Base-by-base conservation (phyloP, 1,140 invertebrate species). In the Adelges cooleyi region DNA sequence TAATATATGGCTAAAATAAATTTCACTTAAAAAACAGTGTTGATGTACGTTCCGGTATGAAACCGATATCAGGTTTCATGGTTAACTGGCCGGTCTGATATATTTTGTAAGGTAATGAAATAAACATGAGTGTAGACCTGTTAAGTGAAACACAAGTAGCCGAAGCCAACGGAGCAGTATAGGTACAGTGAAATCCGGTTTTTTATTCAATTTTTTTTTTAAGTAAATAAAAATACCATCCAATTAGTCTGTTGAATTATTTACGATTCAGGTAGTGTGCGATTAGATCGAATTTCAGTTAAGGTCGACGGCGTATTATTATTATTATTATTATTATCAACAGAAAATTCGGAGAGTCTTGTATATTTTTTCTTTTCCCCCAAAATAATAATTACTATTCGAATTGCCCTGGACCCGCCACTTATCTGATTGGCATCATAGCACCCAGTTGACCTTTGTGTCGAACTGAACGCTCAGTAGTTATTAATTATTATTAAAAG, bases 221-320 rank as follows among this genome's bases (percentile, higher is more conserved):
- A 59, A 25, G 54, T 44, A 59, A 59, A 59, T 59, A 59, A 59
- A 59, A 59, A 59, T 59, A 59, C 54, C 54, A 18, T 59, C 54
- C 54, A 59, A 59, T 59, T 59, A 59, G 54, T 59, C 54, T 59
- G 54, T 59, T 59, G 54, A 59, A 59, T 59, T 59, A 59, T 59
- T 59, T 59, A 59, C 54, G 54, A 56, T 56, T 56, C 53, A 56
- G 53, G 53, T 56, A 44, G 38, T 56, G 25, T 38, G 54, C 27
- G 54, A 59, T 59, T 46, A 44, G 17, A 59, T 59, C 42, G 54
- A 17, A 44, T 59, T 59, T 59, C 54, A 27, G 5, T 33, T 54
- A 20, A 17, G 36, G 38, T 33, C 10, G 40, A 46, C 54, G 54
- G 46, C 54, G 22, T 18, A 17, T 25, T 29, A 29, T 27, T 50